A percentile compares a stretch with the other conserved stretches of the same genome.
phyloP scores from a whole-genome alignment of 2,888 invertebrate genomes.

The Erebia epiphron region DNA sequence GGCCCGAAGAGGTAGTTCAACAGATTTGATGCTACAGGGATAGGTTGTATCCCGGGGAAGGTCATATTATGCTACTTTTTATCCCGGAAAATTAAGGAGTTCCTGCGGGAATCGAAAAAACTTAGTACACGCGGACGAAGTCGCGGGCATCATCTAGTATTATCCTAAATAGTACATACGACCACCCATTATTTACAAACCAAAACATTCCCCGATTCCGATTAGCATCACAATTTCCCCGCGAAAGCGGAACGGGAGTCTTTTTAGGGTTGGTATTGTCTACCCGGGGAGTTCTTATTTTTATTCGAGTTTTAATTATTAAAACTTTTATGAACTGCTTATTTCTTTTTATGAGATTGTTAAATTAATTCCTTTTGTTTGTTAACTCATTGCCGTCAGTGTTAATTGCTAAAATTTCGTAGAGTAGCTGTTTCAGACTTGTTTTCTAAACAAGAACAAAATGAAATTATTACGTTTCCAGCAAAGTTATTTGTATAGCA shows the following conservation, averaged over 20 bases:
- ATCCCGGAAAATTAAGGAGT: no score
- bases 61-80: no score
- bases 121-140: no score
- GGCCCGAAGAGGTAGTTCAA: no score
- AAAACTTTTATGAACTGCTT: constrained; percentile 82
- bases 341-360: constrained; percentile 80
- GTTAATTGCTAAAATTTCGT: constrained; percentile 54
- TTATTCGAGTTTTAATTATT: constrained; percentile 81
- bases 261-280: constrained; percentile 51
- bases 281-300: constrained; percentile 65
- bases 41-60: no score
- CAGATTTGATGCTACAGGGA: no score
- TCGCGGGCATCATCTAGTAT: background rate
- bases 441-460: constrained; percentile 46
- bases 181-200: background rate
- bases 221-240: constrained; percentile 16
- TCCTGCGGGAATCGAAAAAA: no score
- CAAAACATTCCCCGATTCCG: constrained; percentile 14
- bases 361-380: constrained; percentile 81
- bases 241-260: constrained; percentile 32
- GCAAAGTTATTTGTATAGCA: constrained; percentile 29
- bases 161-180: background rate
- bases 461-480: constrained; percentile 27
- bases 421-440: constrained; percentile 35
- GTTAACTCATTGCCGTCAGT: constrained; percentile 62